Percentiles rank a stretch among this genome's conserved stretches.
These are phyloP conservation scores for Monochamus saltuarius DNA, from an alignment of 1,140 invertebrate genomes.

Conservation along the genomic window DNA sequence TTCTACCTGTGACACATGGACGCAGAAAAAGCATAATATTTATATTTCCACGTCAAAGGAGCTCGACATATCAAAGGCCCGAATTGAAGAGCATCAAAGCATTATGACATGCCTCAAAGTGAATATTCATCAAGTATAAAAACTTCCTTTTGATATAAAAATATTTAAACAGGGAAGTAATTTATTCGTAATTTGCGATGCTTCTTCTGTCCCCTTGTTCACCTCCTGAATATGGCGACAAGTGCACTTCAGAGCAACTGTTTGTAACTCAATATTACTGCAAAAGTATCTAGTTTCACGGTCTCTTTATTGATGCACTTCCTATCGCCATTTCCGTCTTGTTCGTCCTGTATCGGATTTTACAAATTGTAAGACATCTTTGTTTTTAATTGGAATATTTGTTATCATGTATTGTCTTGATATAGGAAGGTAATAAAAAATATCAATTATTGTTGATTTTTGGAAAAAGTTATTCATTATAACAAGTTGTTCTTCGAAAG, in stretches of 20 bases:
- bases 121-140: constrained; percentile 12
- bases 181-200: constrained; percentile 2
- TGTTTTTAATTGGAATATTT: too few relatives aligned
- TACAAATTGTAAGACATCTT: too few relatives aligned
- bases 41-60: constrained; percentile 6
- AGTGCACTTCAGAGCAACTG: background rate
- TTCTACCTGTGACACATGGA: too few relatives aligned
- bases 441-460: too few relatives aligned
- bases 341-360: too few relatives aligned
- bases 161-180: constrained; percentile 3
- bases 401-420: too few relatives aligned
- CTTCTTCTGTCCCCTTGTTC: background rate
- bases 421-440: too few relatives aligned
- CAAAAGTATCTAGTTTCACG: background rate
- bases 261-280: constrained; percentile 6
- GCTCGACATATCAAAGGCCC: background rate
- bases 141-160: background rate
- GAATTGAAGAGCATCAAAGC: constrained; percentile 1
- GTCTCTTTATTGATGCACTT: background rate
- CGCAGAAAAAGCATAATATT: too few relatives aligned
- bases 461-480: too few relatives aligned
- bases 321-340: too few relatives aligned
- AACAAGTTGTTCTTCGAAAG: too few relatives aligned
- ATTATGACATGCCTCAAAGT: background rate
- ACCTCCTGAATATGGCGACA: background rate